Evolutionary conservation across 2,888 invertebrate species (phyloP), one percentile per base, ranked within the genome.

Genomic region (Catocala sponsa): DNA sequence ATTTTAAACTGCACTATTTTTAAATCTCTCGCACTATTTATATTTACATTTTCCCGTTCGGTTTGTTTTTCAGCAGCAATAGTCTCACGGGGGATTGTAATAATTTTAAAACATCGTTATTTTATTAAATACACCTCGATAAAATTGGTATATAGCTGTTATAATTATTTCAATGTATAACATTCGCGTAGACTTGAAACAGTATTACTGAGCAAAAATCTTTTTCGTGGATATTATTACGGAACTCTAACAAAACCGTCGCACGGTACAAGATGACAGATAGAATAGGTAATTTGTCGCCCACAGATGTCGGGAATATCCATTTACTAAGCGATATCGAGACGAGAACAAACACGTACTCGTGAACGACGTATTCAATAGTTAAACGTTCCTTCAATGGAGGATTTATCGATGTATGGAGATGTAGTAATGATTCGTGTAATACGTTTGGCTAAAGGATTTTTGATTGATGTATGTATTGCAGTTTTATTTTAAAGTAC

Each of bases 251-350:
- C 6, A 35, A 50, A 50, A 44, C n/a, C n/a, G n/a, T 43, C 55
- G 46, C 15, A 43, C 59, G 52, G 60, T 58, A 52, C 63, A 9
- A 62, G 82, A 87, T 86, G 87, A 87, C 84, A 82, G 82, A 85
- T 85, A 83, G 79, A 85, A 86, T 82, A 80, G 80, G 84, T 87
- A 84, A 87, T 85, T 83, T 86, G 87, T 85, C 83, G 79, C 64
- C 64, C 68, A 63, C 80, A 82, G 81, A 82, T 80, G 83, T 73
- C 70, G 72, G 67, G 70, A 72, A 78, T 76, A 79, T 79, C 74
- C 77, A 70, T 75, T 79, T 72, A 63, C 74, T 38, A 54, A 70
- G 63, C 72, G 73, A 58, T 66, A 69, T 65, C 64, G 62, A 67
- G 68, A 70, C 69, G 73, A 76, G 77, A 84, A 80, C 78, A 81